Evolutionary conservation across 2,888 invertebrate species (phyloP).

Genomic region (Rhagonycha fulva): DNA sequence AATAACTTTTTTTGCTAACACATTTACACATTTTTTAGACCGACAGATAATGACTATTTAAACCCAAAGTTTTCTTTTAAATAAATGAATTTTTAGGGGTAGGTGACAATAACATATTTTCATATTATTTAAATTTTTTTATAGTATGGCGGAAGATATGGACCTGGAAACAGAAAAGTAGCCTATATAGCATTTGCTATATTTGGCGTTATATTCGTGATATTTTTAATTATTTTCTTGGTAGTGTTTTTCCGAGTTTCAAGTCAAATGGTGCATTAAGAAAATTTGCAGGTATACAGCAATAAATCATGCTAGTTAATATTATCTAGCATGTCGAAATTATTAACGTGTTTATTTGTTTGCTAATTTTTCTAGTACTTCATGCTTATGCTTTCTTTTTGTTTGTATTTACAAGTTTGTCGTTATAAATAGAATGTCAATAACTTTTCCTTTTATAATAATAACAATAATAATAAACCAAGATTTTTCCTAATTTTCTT

Average conservation of each 20-base stretch:
- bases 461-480: background rate
- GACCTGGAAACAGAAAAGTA: constrained; percentile 4
- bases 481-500: background rate
- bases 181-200: background rate
- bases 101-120: too few relatives aligned
- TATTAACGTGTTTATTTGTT: background rate
- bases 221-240: constrained; percentile 3
- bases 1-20: too few relatives aligned
- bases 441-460: too few relatives aligned
- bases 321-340: background rate
- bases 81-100: background rate
- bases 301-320: background rate
- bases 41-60: too few relatives aligned
- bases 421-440: background rate
- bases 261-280: background rate
- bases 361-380: background rate
- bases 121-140: background rate
- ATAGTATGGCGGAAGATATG: background rate
- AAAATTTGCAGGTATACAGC: background rate
- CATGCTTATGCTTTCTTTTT: background rate
- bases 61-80: background rate
- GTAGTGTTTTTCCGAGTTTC: constrained; percentile 1
- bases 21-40: too few relatives aligned
- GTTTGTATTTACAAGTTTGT: background rate
- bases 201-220: background rate